A percentile compares a stretch with the other conserved stretches of the same genome.
These are phyloP conservation scores for Zosterops japonicus DNA, from an alignment of 2,113 vertebrate genomes.

Conservation along the genomic window DNA sequence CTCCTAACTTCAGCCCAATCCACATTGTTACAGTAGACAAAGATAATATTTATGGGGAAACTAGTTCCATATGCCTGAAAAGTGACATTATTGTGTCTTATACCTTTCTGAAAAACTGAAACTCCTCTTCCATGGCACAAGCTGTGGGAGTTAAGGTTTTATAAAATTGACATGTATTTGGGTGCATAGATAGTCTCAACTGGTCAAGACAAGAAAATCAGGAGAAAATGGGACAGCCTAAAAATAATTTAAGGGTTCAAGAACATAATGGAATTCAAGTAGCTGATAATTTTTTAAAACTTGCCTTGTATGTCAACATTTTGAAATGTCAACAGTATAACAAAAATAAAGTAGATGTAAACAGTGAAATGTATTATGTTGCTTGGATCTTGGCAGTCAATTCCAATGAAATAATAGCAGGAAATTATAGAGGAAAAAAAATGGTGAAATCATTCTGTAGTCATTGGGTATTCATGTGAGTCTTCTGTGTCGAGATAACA, in stretches of 20 bases:
- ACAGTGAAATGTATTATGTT: conserved; percentile 47
- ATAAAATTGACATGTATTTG: background rate
- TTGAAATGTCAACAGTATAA: conserved; percentile 24
- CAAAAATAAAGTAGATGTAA: conserved; percentile 61
- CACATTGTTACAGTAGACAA: background rate
- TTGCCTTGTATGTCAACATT: background rate
- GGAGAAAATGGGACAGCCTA: background rate
- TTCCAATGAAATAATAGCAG: conserved; percentile 66
- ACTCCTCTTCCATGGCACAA: background rate
- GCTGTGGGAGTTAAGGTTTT: background rate
- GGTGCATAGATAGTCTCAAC: background rate
- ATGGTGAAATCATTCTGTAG: conserved; percentile 55
- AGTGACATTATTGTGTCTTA: background rate
- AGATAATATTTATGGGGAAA: background rate
- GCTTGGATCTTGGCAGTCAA: conserved; percentile 50
- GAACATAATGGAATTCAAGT: background rate
- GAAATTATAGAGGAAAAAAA: conserved; percentile 63
- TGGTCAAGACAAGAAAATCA: background rate
- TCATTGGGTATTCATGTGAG: conserved; percentile 41
- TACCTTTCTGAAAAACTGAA: background rate
- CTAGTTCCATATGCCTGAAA: background rate
- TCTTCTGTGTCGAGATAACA: conserved; percentile 69
- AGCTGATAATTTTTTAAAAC: background rate
- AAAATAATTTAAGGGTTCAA: background rate
- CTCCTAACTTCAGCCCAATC: background rate